phyloP scores from a whole-genome alignment of 2,888 invertebrate species.

The Gerris lacustris region DNA sequence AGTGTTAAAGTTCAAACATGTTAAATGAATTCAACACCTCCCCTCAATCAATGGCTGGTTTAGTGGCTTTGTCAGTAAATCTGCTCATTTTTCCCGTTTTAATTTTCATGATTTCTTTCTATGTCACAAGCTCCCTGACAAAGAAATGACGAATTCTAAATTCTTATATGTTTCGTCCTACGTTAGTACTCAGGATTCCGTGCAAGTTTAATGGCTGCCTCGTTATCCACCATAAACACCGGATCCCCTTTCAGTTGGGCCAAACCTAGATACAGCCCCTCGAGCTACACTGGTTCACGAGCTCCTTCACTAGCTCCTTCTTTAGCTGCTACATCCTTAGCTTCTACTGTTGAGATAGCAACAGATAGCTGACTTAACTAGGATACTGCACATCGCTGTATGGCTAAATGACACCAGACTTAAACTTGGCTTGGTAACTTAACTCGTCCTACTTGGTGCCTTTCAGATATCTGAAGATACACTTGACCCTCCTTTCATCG shows the following conservation, averaged over 20 bases:
- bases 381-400: slow-evolving; percentile 17
- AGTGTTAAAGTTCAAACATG: no score
- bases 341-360: slow-evolving; percentile 19
- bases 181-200: slow-evolving; percentile 33
- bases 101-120: not conserved
- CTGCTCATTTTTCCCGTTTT: not conserved
- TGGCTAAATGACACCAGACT: no score
- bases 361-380: slow-evolving; percentile 19
- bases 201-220: slow-evolving; percentile 31
- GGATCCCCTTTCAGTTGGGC: slow-evolving; percentile 29
- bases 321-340: slow-evolving; percentile 24
- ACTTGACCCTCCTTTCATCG: slow-evolving; percentile 25
- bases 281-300: slow-evolving; percentile 30
- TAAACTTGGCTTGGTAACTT: no score
- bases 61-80: not conserved
- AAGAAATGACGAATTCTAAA: slow-evolving; percentile 22
- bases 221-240: slow-evolving; percentile 32
- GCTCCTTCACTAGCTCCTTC: slow-evolving; percentile 28
- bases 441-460: slow-evolving; percentile 17
- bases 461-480: slow-evolving; percentile 18
- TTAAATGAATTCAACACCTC: not conserved
- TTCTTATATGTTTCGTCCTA: slow-evolving; percentile 31
- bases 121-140: not conserved
- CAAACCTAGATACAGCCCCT: slow-evolving; percentile 25
- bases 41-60: not conserved